A percentile compares a stretch with the other conserved stretches of the same genome.
These are phyloP conservation scores for Chelonia mydas DNA, from an alignment of 2,797 vertebrate species.

Conservation along the genomic window DNA sequence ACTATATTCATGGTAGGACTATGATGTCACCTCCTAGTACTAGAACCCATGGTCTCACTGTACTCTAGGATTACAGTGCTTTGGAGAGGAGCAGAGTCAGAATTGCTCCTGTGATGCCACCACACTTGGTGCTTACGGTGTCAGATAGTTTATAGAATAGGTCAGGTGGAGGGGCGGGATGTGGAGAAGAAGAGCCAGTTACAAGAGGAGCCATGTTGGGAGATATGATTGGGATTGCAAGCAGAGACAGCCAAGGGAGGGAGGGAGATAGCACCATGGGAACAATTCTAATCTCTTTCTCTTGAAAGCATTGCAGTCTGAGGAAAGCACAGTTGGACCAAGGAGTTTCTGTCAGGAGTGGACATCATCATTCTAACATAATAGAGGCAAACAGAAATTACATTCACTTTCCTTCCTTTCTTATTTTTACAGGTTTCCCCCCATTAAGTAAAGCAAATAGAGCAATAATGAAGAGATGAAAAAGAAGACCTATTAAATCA, in stretches of 20 bases:
- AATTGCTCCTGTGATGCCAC: not conserved
- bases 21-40: fast-evolving
- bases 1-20: not conserved
- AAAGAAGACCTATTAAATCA: not conserved
- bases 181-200: not conserved
- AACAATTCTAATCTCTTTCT: not conserved
- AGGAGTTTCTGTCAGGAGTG: not conserved
- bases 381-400: not conserved
- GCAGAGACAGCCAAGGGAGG: not conserved
- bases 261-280: not conserved
- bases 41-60: not conserved
- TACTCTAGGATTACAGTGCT: too few species aligned
- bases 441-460: not conserved
- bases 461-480: not conserved
- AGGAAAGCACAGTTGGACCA: not conserved
- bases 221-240: not conserved
- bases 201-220: not conserved
- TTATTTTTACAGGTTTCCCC: not conserved
- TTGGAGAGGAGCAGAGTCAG: not conserved
- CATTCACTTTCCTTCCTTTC: not conserved
- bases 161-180: not conserved
- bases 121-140: not conserved
- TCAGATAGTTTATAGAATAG: not conserved
- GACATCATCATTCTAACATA: not conserved
- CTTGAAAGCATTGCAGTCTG: not conserved